A percentile compares a stretch with the other conserved stretches of the same genome.
These are phyloP conservation scores for Drosophila lacicola DNA, from an alignment of 2,888 invertebrate species.

Conservation along the genomic window DNA sequence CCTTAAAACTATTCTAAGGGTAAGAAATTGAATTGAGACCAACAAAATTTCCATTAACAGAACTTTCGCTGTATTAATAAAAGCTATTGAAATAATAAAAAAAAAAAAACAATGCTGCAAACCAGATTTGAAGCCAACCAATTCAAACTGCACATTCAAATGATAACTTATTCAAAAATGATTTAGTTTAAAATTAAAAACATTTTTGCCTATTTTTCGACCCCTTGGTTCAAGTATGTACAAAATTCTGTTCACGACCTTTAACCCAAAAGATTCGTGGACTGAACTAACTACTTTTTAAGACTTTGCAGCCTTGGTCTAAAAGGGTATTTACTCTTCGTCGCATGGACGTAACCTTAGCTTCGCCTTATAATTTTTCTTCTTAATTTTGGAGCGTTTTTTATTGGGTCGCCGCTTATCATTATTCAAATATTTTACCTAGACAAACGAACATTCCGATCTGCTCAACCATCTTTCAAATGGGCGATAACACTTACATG, in stretches of 20 bases:
- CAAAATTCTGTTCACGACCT: no score
- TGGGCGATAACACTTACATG: conserved; percentile 34
- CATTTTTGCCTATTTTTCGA: no score
- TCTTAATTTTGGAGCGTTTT: conserved; percentile 33
- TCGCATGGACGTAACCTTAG: background rate
- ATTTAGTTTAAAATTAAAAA: no score
- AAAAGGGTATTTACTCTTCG: conserved; percentile 24
- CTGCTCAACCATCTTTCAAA: conserved; percentile 28
- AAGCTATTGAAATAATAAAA: background rate
- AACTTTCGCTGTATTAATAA: background rate
- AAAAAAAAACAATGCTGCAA: background rate
- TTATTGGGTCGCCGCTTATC: conserved; percentile 64
- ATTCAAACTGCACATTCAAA: no score
- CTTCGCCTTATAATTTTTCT: conserved; percentile 7
- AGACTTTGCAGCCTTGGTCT: background rate
- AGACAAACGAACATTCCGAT: conserved; percentile 33
- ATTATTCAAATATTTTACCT: conserved; percentile 78
- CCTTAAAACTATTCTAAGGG: no score
- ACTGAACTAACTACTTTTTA: no score
- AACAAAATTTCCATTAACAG: no score
- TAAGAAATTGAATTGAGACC: no score
- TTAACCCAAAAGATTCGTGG: no score
- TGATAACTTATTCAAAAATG: no score
- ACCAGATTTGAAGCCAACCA: no score
- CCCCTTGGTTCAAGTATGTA: no score